Base-by-base conservation (phyloP, 2,888 invertebrate species). In the Polyommatus iphigenia region DNA sequence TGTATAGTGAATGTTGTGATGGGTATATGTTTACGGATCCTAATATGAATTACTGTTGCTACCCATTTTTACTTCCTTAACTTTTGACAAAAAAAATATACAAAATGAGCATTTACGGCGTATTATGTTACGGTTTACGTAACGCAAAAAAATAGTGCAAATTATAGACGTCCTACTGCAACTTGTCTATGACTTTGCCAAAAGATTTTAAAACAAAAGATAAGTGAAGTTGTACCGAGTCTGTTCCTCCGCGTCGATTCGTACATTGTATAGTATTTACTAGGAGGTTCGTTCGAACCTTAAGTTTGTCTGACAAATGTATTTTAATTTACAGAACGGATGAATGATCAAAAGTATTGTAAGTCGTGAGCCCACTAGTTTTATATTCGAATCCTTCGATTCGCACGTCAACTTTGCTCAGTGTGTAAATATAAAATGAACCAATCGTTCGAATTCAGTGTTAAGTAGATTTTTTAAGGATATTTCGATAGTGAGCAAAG, bases 1-100 rank as follows among this genome's bases (percentile, higher is more conserved):
- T 46, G 88, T 88, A 87, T 88, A 86, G 85, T 87, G 80, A 82
- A 83, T 86, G 87, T 89, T 88, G 89, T 89, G 88, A 90, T 88
- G 87, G 86, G 82, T 86, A 85, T 83, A 84, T 84, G 86, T 88
- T 85, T 83, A 54, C 46, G 54, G 54, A 75, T 54, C 75, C 75
- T 54, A 87, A 82, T 80, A 81, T 82, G 81, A 80, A 85, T 86
- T 87, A 86, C 86, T 84, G 81, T 82, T 83, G 80, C 83, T 81
- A 84, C 80, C 82, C 77, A 78, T 81, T 80, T 67, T 82, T 81
- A 81, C 79, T 81, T 80, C 80, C 80, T 81, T 81, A 78, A 82
- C 82, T 82, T 82, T 57, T 75, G 75, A 75, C 46, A 24, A 73
- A 73, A 73, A 73, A 75, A 75, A 46, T 41, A 67, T 67, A 67